These are phyloP conservation scores for Cryptotermes secundus DNA, from an alignment of 1,140 invertebrate species.

Conservation along the genomic window DNA sequence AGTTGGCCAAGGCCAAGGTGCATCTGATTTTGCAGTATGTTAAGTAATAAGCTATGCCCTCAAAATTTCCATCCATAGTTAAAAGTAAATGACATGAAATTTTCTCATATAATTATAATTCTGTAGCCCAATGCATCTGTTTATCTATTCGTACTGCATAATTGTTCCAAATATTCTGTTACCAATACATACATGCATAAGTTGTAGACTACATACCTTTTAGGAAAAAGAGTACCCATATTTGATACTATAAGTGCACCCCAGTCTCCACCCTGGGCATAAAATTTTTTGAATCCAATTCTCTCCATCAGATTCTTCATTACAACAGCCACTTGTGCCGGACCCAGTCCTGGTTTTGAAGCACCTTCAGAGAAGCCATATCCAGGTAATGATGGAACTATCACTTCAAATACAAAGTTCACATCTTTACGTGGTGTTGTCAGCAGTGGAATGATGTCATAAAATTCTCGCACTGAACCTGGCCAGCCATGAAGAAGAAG, in stretches of 20 bases:
- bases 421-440: slow-evolving; percentile 56
- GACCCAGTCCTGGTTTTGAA: slow-evolving; percentile 60
- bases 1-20: too few species aligned
- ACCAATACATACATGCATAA: slow-evolving; percentile 29
- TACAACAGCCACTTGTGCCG: slow-evolving; percentile 65
- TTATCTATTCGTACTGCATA: not conserved
- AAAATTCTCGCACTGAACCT: slow-evolving; percentile 81
- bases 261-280: slow-evolving; percentile 81
- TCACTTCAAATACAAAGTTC: slow-evolving; percentile 74
- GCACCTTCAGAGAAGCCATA: slow-evolving; percentile 76
- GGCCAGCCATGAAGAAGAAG: slow-evolving; percentile 86
- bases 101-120: too few species aligned
- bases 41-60: too few species aligned
- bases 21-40: too few species aligned
- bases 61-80: too few species aligned
- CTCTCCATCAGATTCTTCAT: slow-evolving; percentile 82
- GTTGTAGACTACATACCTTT: slow-evolving; percentile 51
- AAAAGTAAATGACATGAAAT: too few species aligned
- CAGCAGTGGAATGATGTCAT: slow-evolving; percentile 62
- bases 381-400: slow-evolving; percentile 79
- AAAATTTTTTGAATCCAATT: slow-evolving; percentile 73
- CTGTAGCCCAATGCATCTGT: too few species aligned
- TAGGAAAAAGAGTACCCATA: slow-evolving; percentile 67
- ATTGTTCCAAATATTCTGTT: slow-evolving; percentile 22
- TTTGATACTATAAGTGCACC: slow-evolving; percentile 54